A percentile compares a stretch with the other conserved stretches of the same genome.
phyloP scores from a whole-genome alignment of 2,797 vertebrate genomes.

The Enteromius trimaculatus region DNA sequence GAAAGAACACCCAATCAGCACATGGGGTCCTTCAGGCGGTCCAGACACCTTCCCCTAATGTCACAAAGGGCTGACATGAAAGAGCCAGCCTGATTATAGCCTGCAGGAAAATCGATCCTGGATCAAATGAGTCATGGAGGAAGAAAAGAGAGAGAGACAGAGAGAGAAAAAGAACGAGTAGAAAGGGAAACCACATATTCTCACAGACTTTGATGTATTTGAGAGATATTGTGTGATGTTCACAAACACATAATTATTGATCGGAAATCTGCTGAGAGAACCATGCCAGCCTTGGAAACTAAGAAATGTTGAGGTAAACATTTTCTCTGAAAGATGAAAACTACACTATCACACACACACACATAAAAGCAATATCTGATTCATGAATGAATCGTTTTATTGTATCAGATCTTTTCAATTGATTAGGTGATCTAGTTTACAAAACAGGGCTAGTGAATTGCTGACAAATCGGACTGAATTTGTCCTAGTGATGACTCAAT shows the following conservation, averaged over 20 bases:
- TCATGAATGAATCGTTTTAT: background rate
- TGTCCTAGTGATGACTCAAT: background rate
- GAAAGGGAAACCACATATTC: constrained; percentile 18
- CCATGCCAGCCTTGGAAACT: constrained; percentile 7
- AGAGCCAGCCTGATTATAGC: constrained; percentile 55
- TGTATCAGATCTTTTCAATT: background rate
- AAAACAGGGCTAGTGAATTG: background rate
- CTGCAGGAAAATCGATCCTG: constrained; percentile 54
- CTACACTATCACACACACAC: background rate
- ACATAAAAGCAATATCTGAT: constrained; percentile 13
- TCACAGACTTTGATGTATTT: constrained; percentile 43
- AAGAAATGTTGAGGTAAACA: constrained; percentile 20
- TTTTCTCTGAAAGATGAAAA: constrained; percentile 22
- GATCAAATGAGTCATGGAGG: constrained; percentile 34
- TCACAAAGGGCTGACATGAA: constrained; percentile 56
- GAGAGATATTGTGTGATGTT: constrained; percentile 38
- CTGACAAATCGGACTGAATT: background rate
- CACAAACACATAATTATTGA: constrained; percentile 36
- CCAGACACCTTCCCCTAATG: constrained; percentile 49
- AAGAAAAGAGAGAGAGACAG: constrained; percentile 26
- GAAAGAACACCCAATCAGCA: constrained; percentile 16
- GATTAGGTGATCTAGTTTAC: background rate
- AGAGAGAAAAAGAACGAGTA: constrained; percentile 29
- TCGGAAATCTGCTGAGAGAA: constrained; percentile 10
- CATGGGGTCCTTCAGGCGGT: constrained; percentile 45